Base-by-base conservation (phyloP, 2,797 vertebrate genomes). In the Adelosebastes latens region DNA sequence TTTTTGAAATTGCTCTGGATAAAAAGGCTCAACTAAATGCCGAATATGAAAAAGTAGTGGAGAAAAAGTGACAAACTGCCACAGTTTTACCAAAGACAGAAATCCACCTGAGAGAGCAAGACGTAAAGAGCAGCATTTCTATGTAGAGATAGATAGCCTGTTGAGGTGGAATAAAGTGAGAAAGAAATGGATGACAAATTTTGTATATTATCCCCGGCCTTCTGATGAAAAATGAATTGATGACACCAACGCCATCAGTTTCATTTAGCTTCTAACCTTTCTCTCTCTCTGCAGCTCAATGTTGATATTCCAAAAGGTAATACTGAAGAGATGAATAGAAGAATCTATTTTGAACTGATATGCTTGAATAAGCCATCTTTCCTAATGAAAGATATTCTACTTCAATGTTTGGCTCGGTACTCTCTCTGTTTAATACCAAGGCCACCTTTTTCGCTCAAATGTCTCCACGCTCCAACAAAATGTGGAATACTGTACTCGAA, bases 391-490 rank as follows among this genome's bases (percentile, higher is more conserved):
- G n/a, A 82, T 25, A 58, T 22, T 32, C 60, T 65, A 76, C 56
- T 69, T 56, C 20, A 77, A 39, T 16, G 25, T 56, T 60, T 67
- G 53, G 29, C 70, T 75, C 13, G 9, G 1, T 27, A 8, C 18
- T 72, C 22, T 77, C 25, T 64, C 32, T 46, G 9, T 29, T 70
- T 20, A 72, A 78, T 27, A 58, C 68, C 39, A 61, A 79, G 69
- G 75, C 52, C 58, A 31, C 14, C 18, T 56, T 77, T 66, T 68
- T 79, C 2, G 7, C 27, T 58, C 53, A 62, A 62, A 79, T 8
- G 12, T 25, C 12, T 73, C 24, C 2, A n/a, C 27, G 31, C 65
- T 36, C 2, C 1, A 5, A 34, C 18, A 18, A 14, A 61, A 42
- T n/a, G 5, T 42, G 22, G n/a, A 80, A 73, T 18, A 67, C 8